Evolutionary conservation across 1,140 invertebrate genomes (phyloP).

Genomic region (Hermetia illucens): DNA sequence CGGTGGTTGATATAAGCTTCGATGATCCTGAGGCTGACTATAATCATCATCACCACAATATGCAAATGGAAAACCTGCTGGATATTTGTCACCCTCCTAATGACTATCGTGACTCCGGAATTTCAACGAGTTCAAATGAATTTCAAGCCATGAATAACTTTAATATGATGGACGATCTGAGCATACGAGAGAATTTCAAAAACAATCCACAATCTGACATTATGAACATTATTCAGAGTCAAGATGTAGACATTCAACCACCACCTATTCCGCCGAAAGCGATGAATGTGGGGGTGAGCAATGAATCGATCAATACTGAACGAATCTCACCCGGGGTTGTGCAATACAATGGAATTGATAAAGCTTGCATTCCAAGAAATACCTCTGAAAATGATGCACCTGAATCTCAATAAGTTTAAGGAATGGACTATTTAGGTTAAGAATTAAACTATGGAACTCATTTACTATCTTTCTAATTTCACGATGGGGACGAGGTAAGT

Average conservation of each 20-base stretch:
- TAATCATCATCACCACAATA: neutral
- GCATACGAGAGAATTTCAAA: no score
- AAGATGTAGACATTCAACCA: constrained; percentile 20
- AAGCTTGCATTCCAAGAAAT: no score
- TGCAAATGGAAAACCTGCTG: neutral
- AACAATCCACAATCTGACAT: neutral
- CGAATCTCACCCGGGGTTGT: no score
- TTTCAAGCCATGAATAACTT: constrained; percentile 25
- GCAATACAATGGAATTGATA: no score
- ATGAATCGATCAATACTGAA: no score
- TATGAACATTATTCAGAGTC: constrained; percentile 23
- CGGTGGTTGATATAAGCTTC: constrained; percentile 27
- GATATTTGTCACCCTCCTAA: constrained; percentile 19
- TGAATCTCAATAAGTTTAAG: no score
- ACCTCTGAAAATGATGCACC: no score
- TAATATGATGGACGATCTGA: constrained; percentile 12
- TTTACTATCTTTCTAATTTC: no score
- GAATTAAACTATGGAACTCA: no score
- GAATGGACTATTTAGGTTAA: no score
- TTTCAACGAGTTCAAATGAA: constrained; percentile 26
- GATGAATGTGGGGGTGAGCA: constrained; percentile 8
- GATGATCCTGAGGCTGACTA: constrained; percentile 25
- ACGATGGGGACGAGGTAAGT: no score
- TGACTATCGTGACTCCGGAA: constrained; percentile 28
- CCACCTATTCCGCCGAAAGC: constrained; percentile 25